Evolutionary conservation across 2,113 vertebrate genomes (phyloP).

Genomic region (Procavia capensis): DNA sequence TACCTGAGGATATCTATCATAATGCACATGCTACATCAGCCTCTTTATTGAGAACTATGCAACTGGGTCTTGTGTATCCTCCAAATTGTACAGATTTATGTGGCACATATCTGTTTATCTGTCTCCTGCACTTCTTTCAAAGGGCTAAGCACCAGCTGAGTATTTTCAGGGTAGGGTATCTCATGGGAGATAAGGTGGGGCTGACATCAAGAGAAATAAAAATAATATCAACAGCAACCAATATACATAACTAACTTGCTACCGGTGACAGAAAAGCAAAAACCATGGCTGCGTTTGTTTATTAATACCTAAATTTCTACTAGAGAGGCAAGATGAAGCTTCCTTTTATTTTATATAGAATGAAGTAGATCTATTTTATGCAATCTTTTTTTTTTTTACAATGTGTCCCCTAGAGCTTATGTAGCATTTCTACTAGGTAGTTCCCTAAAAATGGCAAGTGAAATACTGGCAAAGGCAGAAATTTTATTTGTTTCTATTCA

Average conservation of each 20-base stretch:
- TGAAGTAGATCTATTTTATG: conserved; percentile 17
- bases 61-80: background rate
- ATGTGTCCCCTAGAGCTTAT: background rate
- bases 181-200: background rate
- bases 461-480: background rate
- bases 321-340: conserved; percentile 1
- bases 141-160: background rate
- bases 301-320: background rate
- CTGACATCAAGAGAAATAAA: conserved; percentile 8
- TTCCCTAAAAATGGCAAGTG: background rate
- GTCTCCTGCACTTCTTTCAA: background rate
- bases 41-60: conserved; percentile 39
- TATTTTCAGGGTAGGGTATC: background rate
- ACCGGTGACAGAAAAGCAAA: conserved; percentile 8
- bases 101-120: background rate
- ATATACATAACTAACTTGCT: conserved; percentile 11
- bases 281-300: background rate
- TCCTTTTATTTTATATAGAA: conserved; percentile 43
- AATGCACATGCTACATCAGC: conserved; percentile 2
- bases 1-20: background rate
- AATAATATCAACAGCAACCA: background rate
- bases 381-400: background rate
- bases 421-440: background rate
- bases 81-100: background rate
- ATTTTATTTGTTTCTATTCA: background rate